Conservation (phyloP, 2,797 vertebrate genomes). For the Babyrousa celebensis region DNA sequence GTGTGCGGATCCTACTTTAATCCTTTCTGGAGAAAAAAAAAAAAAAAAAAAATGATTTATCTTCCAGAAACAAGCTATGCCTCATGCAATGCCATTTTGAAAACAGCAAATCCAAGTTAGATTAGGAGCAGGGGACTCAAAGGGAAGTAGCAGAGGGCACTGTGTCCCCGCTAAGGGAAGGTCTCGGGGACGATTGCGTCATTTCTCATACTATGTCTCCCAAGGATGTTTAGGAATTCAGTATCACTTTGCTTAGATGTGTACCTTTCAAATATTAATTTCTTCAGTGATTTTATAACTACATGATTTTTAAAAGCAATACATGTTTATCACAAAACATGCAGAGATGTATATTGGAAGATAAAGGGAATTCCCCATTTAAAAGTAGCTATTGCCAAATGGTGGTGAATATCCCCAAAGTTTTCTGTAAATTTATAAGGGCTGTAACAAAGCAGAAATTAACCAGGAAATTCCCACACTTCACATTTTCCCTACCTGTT, state of each 20-base stretch:
- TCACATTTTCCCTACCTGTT: not conserved
- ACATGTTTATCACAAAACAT: not conserved
- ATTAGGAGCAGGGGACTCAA: not conserved
- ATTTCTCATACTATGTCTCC: not conserved
- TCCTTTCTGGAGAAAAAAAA: not conserved
- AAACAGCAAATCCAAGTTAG: not conserved
- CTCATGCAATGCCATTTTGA: not conserved
- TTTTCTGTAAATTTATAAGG: not conserved
- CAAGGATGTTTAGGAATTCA: not conserved
- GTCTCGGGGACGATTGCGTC: rapidly evolving
- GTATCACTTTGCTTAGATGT: not conserved
- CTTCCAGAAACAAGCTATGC: slow-evolving; percentile 13
- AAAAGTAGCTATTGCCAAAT: not conserved
- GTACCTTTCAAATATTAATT: not conserved
- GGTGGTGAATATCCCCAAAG: not conserved
- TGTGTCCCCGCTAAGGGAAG: no score
- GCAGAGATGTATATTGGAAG: not conserved
- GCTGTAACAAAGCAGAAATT: not conserved
- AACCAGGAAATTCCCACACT: not conserved
- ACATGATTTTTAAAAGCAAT: not conserved
- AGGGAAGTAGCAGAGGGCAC: not conserved
- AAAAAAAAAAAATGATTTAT: not conserved
- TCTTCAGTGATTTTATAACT: not conserved
- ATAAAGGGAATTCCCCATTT: not conserved
- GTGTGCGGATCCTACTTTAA: not conserved